Percentiles rank a stretch among this genome's conserved stretches.
phyloP scores from a whole-genome alignment of 2,113 vertebrate genomes.

The Laterallus jamaicensis region DNA sequence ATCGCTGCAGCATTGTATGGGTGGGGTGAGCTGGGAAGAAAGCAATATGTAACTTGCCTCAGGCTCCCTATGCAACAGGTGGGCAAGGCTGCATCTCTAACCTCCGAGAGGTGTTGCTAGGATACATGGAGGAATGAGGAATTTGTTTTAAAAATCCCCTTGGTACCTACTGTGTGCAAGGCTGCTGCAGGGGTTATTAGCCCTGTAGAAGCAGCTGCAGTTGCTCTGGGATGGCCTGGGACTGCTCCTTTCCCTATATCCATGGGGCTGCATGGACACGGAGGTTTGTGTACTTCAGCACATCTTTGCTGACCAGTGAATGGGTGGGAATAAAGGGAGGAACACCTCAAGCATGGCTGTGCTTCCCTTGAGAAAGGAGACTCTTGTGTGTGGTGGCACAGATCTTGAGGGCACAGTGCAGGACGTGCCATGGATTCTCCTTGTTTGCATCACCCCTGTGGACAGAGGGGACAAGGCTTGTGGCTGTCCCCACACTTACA shows the following conservation, averaged over 20 bases:
- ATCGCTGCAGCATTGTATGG: rapidly evolving
- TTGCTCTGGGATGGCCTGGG: not conserved
- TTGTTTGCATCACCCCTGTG: not conserved
- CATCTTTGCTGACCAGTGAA: rapidly evolving
- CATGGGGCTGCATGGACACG: rapidly evolving
- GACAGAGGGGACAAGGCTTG: not conserved
- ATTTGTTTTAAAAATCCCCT: not conserved
- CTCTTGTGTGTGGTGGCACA: not conserved
- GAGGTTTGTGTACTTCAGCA: not conserved
- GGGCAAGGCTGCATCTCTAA: not conserved
- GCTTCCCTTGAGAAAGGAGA: not conserved
- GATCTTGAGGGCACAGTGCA: rapidly evolving
- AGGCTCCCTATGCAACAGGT: constrained; percentile 8
- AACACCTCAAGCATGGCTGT: not conserved
- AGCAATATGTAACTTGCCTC: not conserved
- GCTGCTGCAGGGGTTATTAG: not conserved
- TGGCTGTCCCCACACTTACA: not conserved
- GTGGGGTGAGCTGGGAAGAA: not conserved
- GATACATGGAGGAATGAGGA: constrained; percentile 1
- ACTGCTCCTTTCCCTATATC: not conserved
- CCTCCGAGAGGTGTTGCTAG: constrained; percentile 36
- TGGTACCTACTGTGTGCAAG: not conserved
- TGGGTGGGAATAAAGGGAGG: not conserved
- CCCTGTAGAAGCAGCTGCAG: not conserved
- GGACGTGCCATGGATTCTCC: not conserved